Base-by-base conservation (phyloP, 30 jellyfish, hydroid and myxozoan genomes). In the Catostylus mosaicus region DNA sequence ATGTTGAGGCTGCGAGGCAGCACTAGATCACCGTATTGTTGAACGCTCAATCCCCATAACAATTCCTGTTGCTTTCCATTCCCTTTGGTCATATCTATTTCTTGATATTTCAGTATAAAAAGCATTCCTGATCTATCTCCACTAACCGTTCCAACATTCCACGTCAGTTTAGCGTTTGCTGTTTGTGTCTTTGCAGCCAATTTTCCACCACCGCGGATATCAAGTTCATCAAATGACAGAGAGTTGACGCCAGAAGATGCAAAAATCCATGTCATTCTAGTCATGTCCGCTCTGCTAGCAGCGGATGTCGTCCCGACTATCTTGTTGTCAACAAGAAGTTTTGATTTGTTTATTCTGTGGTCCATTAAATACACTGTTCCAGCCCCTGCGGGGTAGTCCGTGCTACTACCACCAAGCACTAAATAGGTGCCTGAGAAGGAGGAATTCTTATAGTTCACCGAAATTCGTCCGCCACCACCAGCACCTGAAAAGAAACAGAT, bases 391-490 rank as follows among this genome's bases (percentile, higher is more conserved):
- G 86, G 86, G 61, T 73, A 59, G 19, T 57, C 24, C 40, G 43
- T 56, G 78, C 93, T 73, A 30, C 47, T 20, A 7, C 93, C 93
- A 3, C 93, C 93, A 33, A 70, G 73, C 45, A 73, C 93, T 16
- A 70, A 29, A 29, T 46, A 72, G 23, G 93, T 34, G 34, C 93
- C 93, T 8, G 87, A 18, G 75, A 83, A 83, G 45, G 86, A 61
- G 23, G 86, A 60, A 61, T 83, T 83, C 73, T 26, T 38, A 64
- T 69, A 83, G 33, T 38, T 37, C 12, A 83, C 77, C 0, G 93
- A 72, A 24, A 83, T 71, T n/a, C 93, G 65, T 30, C 93, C 93
- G 23, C 93, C 93, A 9, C 93, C 93, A 57, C 87, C 93, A 60
- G 90, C 90, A 67, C 90, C 90, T 80, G 46, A 3, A 10, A 18